Base-by-base conservation (phyloP, 2,888 invertebrate genomes). In the Lasius fuliginosus region DNA sequence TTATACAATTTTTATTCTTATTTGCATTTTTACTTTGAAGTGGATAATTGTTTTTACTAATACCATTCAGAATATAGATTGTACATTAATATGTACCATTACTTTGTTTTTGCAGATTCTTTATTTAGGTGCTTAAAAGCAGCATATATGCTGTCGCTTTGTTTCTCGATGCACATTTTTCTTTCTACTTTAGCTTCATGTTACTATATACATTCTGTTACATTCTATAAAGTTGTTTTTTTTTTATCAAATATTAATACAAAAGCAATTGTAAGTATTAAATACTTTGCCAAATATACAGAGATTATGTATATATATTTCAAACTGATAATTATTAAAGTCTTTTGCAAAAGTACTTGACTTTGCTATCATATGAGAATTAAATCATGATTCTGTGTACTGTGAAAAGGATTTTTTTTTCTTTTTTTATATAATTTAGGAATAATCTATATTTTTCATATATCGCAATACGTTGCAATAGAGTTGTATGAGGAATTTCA, bases 271-370 rank as follows among this genome's bases (percentile, higher is more conserved):
- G 60, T 56, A 53, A 18, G n/a, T 40, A 27, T 42, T 73, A 68
- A 60, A 73, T 82, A 65, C 77, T 84, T 84, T 5, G 23, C 67
- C 64, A 79, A 71, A 87, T 87, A 84, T 85, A 12, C 15, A 36
- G 76, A 73, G 86, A 36, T 5, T 36, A 36, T 89, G 87, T 33
- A 68, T 36, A 36, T 89, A 88, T 33, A 68, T 91, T 84, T 40
- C 82, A 85, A 88, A 86, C 81, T 89, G 85, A 84, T 89, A 83
- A 88, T 84, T 88, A 83, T 87, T 9, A 65, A 69, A 77, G 82
- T 86, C 79, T 76, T 71, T 68, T 18, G 30, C 5, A 15, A 23
- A 18, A 18, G 1, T 8, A 36, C 60, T 36, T 42, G 0, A 3
- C 2, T 9, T 15, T 15, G 12, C 11, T 23, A 36, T n/a, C 4